Evolutionary conservation across 2,113 vertebrate species (phyloP).

Genomic region (Ochotona curzoniae): DNA sequence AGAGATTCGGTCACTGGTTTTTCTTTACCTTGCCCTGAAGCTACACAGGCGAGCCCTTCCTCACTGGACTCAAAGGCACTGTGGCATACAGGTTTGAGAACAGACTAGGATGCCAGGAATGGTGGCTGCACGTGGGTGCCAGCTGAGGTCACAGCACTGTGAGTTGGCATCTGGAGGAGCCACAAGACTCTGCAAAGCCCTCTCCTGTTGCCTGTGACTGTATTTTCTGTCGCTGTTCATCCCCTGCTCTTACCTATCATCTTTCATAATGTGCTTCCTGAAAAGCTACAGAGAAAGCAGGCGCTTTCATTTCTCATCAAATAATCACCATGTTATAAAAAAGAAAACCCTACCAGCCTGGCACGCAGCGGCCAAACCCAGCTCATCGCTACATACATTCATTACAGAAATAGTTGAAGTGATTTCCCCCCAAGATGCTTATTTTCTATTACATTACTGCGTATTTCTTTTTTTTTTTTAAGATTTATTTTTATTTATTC

Average conservation of each 20-base stretch:
- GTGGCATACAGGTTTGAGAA: slow-evolving; percentile 43
- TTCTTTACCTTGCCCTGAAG: slow-evolving; percentile 20
- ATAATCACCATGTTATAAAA: slow-evolving; percentile 62
- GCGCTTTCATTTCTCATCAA: slow-evolving; percentile 63
- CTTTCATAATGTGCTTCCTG: slow-evolving; percentile 59
- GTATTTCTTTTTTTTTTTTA: no score
- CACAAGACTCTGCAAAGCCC: slow-evolving; percentile 58
- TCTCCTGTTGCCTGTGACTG: slow-evolving; percentile 65
- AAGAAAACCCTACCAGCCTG: slow-evolving; percentile 54
- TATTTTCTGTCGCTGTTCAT: slow-evolving; percentile 73
- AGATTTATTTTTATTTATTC: no score
- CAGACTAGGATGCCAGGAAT: slow-evolving; percentile 50
- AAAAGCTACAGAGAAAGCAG: slow-evolving; percentile 65
- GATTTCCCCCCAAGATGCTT: slow-evolving; percentile 67
- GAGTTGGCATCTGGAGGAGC: slow-evolving; percentile 62
- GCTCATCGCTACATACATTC: slow-evolving; percentile 60
- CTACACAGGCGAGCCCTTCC: slow-evolving; percentile 38
- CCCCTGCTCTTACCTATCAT: slow-evolving; percentile 58
- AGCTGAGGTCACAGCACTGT: slow-evolving; percentile 50
- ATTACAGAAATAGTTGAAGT: slow-evolving; percentile 53
- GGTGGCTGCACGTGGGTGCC: slow-evolving; percentile 47
- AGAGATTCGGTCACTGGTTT: neutral
- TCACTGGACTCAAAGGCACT: slow-evolving; percentile 50
- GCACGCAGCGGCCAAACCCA: slow-evolving; percentile 32
- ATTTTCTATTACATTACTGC: slow-evolving; percentile 52